Conservation (phyloP, 2,113 vertebrate genomes). For the Sapayoa aenigma region DNA sequence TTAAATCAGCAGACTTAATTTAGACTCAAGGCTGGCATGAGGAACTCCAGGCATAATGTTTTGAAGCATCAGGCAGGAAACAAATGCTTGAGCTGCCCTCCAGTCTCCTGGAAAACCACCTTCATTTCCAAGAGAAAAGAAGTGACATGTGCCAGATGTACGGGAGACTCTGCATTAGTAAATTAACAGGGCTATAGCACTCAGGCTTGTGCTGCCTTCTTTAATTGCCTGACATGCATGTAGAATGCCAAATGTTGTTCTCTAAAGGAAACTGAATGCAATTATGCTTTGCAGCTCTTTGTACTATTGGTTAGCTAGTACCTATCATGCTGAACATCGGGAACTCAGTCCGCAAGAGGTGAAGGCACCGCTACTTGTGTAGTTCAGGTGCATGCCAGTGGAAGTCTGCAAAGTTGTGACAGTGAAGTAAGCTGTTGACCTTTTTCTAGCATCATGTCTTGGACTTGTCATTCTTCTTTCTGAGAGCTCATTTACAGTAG, state of each 20-base stretch:
- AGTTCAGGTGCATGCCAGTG: background rate
- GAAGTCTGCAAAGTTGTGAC: conserved; percentile 38
- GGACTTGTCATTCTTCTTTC: conserved; percentile 45
- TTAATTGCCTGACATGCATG: conserved; percentile 62
- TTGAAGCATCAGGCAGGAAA: conserved; percentile 42
- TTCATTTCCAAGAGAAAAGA: conserved; percentile 50
- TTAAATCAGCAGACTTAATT: background rate
- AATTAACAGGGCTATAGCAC: conserved; percentile 64
- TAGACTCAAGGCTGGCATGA: background rate
- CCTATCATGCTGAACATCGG: conserved; percentile 49
- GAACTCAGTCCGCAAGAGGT: conserved; percentile 37
- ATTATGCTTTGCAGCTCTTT: conserved; percentile 48
- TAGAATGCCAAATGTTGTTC: conserved; percentile 57
- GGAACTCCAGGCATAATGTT: conserved; percentile 3
- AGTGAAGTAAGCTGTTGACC: conserved; percentile 38
- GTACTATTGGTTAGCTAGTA: conserved; percentile 38
- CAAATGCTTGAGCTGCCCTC: conserved; percentile 48
- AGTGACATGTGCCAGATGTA: conserved; percentile 67
- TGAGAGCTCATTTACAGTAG: background rate
- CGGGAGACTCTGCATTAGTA: conserved; percentile 53
- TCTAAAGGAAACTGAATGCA: conserved; percentile 45
- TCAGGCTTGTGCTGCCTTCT: conserved; percentile 44
- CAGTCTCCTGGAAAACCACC: conserved; percentile 50
- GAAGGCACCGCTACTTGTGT: conserved; percentile 44
- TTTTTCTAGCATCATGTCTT: background rate